Conservation (phyloP, 2,888 invertebrate genomes). For the Rotaria magnacalcarata region DNA sequence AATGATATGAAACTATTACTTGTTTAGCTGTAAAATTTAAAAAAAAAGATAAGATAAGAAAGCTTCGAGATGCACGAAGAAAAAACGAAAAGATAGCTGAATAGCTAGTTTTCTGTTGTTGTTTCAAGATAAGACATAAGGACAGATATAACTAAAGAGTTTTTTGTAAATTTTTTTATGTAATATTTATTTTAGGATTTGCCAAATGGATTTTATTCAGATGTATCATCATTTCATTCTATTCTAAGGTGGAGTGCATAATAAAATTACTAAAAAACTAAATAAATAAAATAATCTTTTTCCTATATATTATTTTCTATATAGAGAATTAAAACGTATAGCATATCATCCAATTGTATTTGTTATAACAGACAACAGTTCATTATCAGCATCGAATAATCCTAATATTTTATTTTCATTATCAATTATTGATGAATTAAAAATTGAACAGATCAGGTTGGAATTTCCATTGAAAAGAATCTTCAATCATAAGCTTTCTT, state of each 20-base stretch:
- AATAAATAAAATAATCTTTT: not conserved
- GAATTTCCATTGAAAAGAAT: not conserved
- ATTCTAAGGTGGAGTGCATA: not conserved
- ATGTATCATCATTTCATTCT: conserved; percentile 9
- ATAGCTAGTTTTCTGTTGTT: not conserved
- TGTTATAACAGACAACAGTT: conserved; percentile 5
- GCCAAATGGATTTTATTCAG: conserved; percentile 27
- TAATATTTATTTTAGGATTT: not conserved
- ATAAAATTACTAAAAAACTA: not conserved
- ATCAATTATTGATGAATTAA: conserved; percentile 19
- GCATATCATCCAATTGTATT: conserved; percentile 30
- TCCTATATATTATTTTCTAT: not conserved
- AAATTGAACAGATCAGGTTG: conserved; percentile 24
- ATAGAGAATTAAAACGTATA: not conserved
- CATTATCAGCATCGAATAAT: conserved; percentile 3
- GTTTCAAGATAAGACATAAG: not conserved
- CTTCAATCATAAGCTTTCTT: no score
- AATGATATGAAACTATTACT: not conserved
- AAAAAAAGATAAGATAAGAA: not conserved
- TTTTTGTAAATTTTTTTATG: not conserved
- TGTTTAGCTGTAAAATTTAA: not conserved
- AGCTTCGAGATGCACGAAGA: not conserved
- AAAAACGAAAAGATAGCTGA: not conserved
- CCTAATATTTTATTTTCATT: conserved; percentile 6
- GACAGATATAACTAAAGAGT: not conserved